Evolutionary conservation across 2,888 invertebrate species (phyloP).

Genomic region (Temnothorax unifasciatus): DNA sequence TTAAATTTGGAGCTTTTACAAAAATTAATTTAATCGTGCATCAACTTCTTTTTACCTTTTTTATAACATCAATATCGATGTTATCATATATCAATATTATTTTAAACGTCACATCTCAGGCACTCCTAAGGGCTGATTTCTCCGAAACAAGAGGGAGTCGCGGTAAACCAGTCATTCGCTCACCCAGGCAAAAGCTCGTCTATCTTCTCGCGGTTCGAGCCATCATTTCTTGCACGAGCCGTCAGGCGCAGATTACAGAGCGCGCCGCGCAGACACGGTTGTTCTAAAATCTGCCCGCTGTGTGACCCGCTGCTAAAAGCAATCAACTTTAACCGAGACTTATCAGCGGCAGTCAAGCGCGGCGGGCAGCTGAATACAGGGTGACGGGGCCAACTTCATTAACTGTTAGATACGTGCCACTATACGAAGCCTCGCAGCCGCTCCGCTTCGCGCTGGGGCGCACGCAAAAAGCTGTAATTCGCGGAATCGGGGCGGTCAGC

Average conservation of each 20-base stretch:
- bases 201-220: slow-evolving; percentile 40
- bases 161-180: slow-evolving; percentile 22
- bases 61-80: not conserved
- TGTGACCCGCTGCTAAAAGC: slow-evolving; percentile 39
- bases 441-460: slow-evolving; percentile 34
- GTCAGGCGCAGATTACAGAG: slow-evolving; percentile 69
- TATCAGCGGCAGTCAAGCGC: slow-evolving; percentile 69
- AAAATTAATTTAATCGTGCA: not conserved
- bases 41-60: not conserved
- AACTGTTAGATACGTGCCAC: slow-evolving; percentile 63
- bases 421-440: slow-evolving; percentile 37
- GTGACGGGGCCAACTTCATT: slow-evolving; percentile 53
- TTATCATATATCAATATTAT: not conserved
- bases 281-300: slow-evolving; percentile 67
- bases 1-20: not conserved
- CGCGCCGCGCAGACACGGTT: slow-evolving; percentile 58
- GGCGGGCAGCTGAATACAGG: slow-evolving; percentile 65
- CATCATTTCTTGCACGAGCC: slow-evolving; percentile 60
- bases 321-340: slow-evolving; percentile 73
- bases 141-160: not conserved
- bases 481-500: slow-evolving; percentile 54
- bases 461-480: slow-evolving; percentile 63
- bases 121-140: not conserved
- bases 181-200: slow-evolving; percentile 35
- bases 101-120: not conserved